Evolutionary conservation across 2,888 invertebrate species (phyloP).

Genomic region (Ectemnius continuus): DNA sequence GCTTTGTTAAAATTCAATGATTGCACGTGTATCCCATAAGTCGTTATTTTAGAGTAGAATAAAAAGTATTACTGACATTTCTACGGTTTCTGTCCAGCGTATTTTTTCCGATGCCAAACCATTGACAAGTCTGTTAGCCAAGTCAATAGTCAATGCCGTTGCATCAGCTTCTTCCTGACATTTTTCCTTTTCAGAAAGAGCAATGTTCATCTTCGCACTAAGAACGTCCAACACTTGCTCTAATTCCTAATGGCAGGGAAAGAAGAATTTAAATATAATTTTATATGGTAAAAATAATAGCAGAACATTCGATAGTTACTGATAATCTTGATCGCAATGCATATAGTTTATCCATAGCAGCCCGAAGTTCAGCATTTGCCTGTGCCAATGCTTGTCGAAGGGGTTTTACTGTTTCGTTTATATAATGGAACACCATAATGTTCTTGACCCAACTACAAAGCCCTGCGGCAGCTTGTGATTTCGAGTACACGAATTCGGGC

Average conservation of each 20-base stretch:
- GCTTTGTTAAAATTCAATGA: too few relatives aligned
- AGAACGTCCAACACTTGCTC: slow-evolving; percentile 88
- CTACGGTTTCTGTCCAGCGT: slow-evolving; percentile 87
- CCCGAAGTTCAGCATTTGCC: slow-evolving; percentile 90
- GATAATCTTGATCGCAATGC: slow-evolving; percentile 86
- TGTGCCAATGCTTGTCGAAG: slow-evolving; percentile 91
- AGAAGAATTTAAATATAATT: not conserved
- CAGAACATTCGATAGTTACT: slow-evolving; percentile 73
- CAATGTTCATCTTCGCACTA: slow-evolving; percentile 91
- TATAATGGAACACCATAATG: slow-evolving; percentile 92
- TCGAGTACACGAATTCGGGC: slow-evolving; percentile 89
- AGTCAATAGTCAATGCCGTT: slow-evolving; percentile 91
- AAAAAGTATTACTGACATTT: slow-evolving; percentile 71
- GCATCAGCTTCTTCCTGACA: slow-evolving; percentile 96
- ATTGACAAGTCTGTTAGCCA: slow-evolving; percentile 94
- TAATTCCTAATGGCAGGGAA: slow-evolving; percentile 79
- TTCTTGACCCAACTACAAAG: slow-evolving; percentile 97
- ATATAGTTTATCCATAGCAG: slow-evolving; percentile 89
- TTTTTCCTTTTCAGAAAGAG: slow-evolving; percentile 90
- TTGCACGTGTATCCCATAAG: too few relatives aligned
- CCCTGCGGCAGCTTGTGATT: slow-evolving; percentile 95
- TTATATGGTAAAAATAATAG: not conserved
- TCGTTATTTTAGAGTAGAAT: not conserved
- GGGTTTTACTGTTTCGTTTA: slow-evolving; percentile 95
- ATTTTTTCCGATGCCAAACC: slow-evolving; percentile 95